Base-by-base conservation (phyloP, 2,113 vertebrate genomes). In the Spermophilus dauricus region DNA sequence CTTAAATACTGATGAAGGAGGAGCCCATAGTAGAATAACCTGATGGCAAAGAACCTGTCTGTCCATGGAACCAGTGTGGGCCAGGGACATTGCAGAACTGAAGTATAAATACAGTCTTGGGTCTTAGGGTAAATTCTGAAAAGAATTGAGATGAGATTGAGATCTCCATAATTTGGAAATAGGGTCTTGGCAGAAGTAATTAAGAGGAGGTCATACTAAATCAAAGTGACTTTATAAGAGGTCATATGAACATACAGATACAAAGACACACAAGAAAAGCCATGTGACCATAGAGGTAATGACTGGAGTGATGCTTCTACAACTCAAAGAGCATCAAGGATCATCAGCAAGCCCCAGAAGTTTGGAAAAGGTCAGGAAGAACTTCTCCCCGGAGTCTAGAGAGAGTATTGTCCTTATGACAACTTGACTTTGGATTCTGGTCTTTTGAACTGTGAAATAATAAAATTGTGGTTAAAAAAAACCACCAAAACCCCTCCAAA, bases 131-230 rank as follows among this genome's bases (percentile, higher is more conserved):
- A 45, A 91, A 88, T 28, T 9, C 8, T 61, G 28, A 94, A 92
- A 76, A 14, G 86, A 70, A 48, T 8, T 80, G 51, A 85, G 37
- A 11, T 11, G 24, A 61, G 69, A 70, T 39, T 80, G 37, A 70
- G 51, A 32, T 56, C 70, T 88, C 87, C 22, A 95, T 58, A 96
- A 77, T 84, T 81, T 94, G 13, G 37, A 73, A 75, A 42, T 34
- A 94, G 5, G 51, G 26, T 82, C 13, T 82, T 73, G 37, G 14
- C 4, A 53, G 53, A 12, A 83, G 1, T 56, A 63, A 63, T 30
- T 77, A 89, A 83, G 58, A 94, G 16, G 16, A 67, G 67, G 13
- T 81, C 4, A 24, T 51, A 22, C 34, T 83, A 45, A 72, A 18
- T 37, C 37, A 37, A 45, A 4, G 13, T 73, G 8, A 51, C n/a